Evolutionary conservation across 2,113 vertebrate species (phyloP).

Genomic region (Platysternon megacephalum): DNA sequence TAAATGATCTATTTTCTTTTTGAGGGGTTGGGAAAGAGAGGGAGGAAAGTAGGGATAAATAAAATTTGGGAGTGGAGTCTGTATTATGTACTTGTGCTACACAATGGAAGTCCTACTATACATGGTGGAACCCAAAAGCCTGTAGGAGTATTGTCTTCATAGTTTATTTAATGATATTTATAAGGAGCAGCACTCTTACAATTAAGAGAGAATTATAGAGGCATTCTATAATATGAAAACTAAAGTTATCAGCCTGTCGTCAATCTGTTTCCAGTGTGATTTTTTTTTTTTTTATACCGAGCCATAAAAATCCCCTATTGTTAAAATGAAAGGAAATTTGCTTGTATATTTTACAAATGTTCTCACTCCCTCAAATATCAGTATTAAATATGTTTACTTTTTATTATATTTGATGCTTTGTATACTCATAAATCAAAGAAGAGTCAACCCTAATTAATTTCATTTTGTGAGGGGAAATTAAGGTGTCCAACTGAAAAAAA

Average conservation of each 20-base stretch:
- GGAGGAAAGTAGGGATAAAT: neutral
- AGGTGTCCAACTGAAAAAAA: neutral
- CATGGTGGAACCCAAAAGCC: neutral
- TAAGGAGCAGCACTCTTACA: neutral
- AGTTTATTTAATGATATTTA: neutral
- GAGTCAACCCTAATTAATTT: neutral
- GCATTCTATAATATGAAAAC: no score
- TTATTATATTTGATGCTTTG: neutral
- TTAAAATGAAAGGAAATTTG: neutral
- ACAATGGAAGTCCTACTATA: neutral
- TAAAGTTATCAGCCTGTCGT: no score
- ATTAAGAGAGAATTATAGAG: no score
- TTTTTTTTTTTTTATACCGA: no score
- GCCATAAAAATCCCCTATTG: neutral
- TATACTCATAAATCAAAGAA: neutral
- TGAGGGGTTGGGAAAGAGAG: neutral
- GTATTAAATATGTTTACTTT: neutral
- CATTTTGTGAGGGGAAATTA: neutral
- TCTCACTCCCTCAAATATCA: neutral
- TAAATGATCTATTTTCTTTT: neutral
- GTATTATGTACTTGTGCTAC: neutral
- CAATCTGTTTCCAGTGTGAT: no score
- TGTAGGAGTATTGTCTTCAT: neutral
- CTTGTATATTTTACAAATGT: neutral
- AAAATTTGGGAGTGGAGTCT: neutral